Evolutionary conservation across 2,888 invertebrate genomes (phyloP).

Genomic region (Trachelus troglodyta): DNA sequence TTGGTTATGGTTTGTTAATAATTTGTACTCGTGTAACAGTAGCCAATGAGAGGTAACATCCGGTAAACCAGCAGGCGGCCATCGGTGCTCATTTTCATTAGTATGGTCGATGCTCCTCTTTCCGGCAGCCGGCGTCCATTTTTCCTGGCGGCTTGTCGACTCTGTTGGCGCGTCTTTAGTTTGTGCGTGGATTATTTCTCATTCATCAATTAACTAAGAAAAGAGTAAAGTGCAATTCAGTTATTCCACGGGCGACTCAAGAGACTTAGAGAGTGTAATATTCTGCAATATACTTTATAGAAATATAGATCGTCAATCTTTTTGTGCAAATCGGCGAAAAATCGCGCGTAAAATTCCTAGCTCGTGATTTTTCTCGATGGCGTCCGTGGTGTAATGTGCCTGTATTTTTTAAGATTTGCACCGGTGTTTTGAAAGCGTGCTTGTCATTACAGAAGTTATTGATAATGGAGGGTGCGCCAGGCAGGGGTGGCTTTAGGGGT

Average conservation of each 20-base stretch:
- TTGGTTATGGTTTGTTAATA: too few relatives aligned
- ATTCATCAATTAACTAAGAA: conserved; percentile 15
- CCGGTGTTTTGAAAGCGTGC: not conserved
- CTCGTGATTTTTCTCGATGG: not conserved
- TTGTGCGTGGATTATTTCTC: conserved; percentile 28
- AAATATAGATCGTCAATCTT: too few relatives aligned
- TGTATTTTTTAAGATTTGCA: not conserved
- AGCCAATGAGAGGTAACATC: not conserved
- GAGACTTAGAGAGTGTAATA: too few relatives aligned
- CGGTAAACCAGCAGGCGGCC: not conserved
- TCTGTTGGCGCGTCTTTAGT: conserved; percentile 41
- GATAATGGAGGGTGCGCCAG: conserved; percentile 44
- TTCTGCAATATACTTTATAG: too few relatives aligned
- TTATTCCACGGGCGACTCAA: too few relatives aligned
- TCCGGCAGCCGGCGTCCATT: conserved; percentile 62
- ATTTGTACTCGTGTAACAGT: too few relatives aligned
- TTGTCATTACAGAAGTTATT: conserved; percentile 4
- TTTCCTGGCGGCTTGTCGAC: conserved; percentile 44
- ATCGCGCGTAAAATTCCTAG: not conserved
- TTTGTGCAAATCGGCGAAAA: not conserved
- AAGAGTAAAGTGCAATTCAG: conserved; percentile 36
- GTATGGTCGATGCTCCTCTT: conserved; percentile 57
- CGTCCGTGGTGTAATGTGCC: not conserved
- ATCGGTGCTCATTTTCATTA: conserved; percentile 7
- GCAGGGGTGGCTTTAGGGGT: conserved; percentile 44